Conservation (phyloP, 92 coral and sea anemone species). For the Hydrozoanthus gracilis region DNA sequence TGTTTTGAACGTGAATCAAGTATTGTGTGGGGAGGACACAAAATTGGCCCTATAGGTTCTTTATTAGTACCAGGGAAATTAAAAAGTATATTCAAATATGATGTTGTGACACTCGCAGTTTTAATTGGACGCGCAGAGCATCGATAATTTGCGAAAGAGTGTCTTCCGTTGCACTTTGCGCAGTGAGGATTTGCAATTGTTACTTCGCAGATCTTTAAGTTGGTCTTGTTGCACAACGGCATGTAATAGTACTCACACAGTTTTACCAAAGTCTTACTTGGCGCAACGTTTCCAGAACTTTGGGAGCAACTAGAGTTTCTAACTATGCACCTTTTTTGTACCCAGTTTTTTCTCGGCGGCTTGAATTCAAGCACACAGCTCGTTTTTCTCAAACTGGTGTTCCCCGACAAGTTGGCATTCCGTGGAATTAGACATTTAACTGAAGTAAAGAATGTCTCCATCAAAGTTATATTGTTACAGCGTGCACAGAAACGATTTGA, state of each 20-base stretch:
- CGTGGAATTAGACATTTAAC: not conserved
- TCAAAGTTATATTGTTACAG: not conserved
- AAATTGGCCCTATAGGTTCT: not conserved
- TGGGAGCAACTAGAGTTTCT: not conserved
- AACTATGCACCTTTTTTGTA: not conserved
- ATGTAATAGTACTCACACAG: not conserved
- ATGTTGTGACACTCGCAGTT: not conserved
- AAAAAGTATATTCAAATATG: not conserved
- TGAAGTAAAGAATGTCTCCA: not conserved
- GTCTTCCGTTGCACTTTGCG: not conserved
- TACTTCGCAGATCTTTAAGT: not conserved
- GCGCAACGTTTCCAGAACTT: not conserved
- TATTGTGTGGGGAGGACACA: not conserved
- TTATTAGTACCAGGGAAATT: not conserved
- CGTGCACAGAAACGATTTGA: not conserved
- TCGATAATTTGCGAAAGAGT: not conserved
- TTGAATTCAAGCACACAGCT: not conserved
- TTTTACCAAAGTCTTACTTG: not conserved
- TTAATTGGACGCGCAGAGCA: not conserved
- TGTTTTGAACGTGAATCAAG: not conserved
- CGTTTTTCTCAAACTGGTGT: not conserved
- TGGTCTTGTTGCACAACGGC: not conserved
- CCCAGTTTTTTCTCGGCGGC: not conserved
- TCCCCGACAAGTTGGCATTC: not conserved
- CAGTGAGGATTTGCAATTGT: conserved; percentile 5